Conservation (phyloP, 1,140 invertebrate genomes). For the Paracyclopina nana region DNA sequence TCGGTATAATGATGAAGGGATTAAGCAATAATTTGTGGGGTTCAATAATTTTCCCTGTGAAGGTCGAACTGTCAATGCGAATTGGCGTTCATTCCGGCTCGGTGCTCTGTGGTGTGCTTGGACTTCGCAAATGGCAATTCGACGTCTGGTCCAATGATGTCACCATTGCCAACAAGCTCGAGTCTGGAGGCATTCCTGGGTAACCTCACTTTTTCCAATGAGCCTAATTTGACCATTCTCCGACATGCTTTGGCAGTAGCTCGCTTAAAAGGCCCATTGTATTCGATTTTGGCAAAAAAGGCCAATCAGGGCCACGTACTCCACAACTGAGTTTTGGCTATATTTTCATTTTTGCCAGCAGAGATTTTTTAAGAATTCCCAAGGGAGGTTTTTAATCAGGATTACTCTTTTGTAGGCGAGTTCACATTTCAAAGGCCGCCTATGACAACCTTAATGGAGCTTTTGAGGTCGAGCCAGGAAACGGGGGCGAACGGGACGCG, state of each 20-base stretch:
- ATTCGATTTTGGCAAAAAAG: no score
- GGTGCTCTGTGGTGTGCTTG: constrained; percentile 79
- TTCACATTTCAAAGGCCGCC: constrained; percentile 74
- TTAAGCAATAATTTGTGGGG: constrained; percentile 24
- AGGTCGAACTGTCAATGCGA: constrained; percentile 82
- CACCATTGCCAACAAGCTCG: constrained; percentile 90
- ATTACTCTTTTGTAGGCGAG: constrained; percentile 39
- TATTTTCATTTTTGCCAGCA: neutral
- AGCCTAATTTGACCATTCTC: neutral
- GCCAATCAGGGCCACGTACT: no score
- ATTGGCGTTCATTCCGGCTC: constrained; percentile 88
- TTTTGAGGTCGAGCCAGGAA: constrained; percentile 79
- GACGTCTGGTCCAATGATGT: constrained; percentile 98
- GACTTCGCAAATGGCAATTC: constrained; percentile 86
- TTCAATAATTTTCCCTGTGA: constrained; percentile 16
- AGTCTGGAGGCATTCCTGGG: constrained; percentile 82
- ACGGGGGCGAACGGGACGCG: constrained; percentile 57
- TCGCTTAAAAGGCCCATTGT: neutral
- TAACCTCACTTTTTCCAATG: constrained; percentile 29
- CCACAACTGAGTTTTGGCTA: no score
- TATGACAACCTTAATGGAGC: constrained; percentile 58
- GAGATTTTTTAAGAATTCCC: constrained; percentile 1
- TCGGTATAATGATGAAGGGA: constrained; percentile 43
- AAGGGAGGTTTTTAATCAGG: constrained; percentile 16
- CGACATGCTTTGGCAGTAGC: neutral